Percentiles rank a stretch among this genome's conserved stretches.
Conservation (phyloP, 2,888 invertebrate genomes). For the Limnephilus auricula region DNA sequence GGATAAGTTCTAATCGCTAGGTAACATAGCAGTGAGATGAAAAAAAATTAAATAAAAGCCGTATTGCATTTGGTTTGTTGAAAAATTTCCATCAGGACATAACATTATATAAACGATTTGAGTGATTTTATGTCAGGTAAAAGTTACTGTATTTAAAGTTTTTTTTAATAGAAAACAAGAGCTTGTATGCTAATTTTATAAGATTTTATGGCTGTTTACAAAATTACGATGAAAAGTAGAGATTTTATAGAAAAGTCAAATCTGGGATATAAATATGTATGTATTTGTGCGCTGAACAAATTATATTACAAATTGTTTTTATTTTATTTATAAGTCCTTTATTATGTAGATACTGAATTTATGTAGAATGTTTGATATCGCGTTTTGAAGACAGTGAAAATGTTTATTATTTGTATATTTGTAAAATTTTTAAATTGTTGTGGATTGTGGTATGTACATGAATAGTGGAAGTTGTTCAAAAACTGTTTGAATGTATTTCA, state of each 20-base stretch:
- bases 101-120: too few relatives aligned
- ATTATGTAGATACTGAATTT: background rate
- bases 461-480: background rate
- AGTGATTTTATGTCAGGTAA: too few relatives aligned
- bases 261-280: background rate
- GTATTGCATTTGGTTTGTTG: too few relatives aligned
- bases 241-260: background rate
- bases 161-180: too few relatives aligned
- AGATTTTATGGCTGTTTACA: too few relatives aligned
- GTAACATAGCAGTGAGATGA: too few relatives aligned
- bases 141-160: too few relatives aligned
- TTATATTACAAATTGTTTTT: background rate
- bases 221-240: background rate
- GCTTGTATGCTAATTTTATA: too few relatives aligned
- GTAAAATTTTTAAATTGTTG: background rate
- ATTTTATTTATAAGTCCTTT: background rate
- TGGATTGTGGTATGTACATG: background rate
- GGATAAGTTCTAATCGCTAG: too few relatives aligned
- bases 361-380: background rate
- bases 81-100: too few relatives aligned
- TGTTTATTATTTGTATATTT: background rate
- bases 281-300: background rate
- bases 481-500: background rate
- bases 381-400: background rate
- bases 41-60: too few relatives aligned